Conservation (phyloP, 92 coral and sea anemone genomes). For the Parazoanthus atlanticus region DNA sequence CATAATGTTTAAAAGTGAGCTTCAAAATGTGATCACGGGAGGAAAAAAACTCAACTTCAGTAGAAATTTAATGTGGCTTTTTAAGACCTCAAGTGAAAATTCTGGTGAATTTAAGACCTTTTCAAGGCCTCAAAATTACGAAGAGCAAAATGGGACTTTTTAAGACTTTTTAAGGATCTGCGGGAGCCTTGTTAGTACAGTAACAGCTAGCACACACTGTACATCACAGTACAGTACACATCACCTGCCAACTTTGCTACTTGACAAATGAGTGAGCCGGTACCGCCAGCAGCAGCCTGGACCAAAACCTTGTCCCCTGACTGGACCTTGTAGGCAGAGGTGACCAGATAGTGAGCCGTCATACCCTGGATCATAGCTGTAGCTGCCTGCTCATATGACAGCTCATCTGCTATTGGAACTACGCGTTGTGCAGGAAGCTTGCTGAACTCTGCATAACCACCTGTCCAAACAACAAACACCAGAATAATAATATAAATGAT, state of each 20-base stretch:
- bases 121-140: no score
- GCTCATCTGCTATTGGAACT: conserved; percentile 49
- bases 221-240: background rate
- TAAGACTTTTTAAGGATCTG: no score
- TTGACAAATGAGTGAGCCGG: conserved; percentile 71
- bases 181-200: no score
- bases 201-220: no score
- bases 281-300: conserved; percentile 77
- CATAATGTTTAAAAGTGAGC: no score
- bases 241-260: conserved; percentile 72
- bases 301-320: conserved; percentile 64
- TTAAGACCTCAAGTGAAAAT: no score
- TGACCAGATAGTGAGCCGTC: conserved; percentile 73
- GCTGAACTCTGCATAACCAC: conserved; percentile 63
- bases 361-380: conserved; percentile 70
- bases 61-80: no score
- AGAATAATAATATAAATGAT: no score
- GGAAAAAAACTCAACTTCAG: no score
- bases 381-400: conserved; percentile 62
- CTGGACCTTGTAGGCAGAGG: conserved; percentile 54
- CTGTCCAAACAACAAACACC: conserved; percentile 18
- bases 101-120: no score
- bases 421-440: conserved; percentile 53
- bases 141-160: no score
- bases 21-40: no score